Conservation (phyloP, 2,113 vertebrate species). For the Marcusenius ussheri region DNA sequence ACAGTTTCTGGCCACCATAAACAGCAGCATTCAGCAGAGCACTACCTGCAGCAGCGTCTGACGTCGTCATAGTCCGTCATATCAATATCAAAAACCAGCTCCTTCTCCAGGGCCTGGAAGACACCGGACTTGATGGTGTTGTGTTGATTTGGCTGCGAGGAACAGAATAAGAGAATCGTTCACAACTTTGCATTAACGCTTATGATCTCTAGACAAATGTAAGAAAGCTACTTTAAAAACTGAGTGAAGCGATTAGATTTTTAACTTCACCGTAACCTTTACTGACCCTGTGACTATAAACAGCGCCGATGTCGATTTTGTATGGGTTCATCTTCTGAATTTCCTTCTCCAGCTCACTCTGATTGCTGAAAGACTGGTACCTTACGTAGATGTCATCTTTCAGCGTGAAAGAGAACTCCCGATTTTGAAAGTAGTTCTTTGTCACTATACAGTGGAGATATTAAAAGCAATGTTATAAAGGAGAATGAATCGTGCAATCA, state of each 20-base stretch:
- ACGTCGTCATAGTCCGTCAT: constrained; percentile 97
- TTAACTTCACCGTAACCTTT: neutral
- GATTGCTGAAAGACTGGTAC: constrained; percentile 84
- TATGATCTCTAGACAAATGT: neutral
- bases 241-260: neutral
- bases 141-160: constrained; percentile 76
- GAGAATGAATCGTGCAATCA: neutral
- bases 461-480: neutral
- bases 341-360: constrained; percentile 87
- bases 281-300: constrained; percentile 83
- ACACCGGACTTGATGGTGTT: constrained; percentile 82
- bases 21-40: neutral
- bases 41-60: constrained; percentile 85
- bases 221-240: neutral
- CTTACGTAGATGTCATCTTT: constrained; percentile 91
- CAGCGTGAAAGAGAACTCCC: constrained; percentile 94
- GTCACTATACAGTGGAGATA: constrained; percentile 49
- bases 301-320: constrained; percentile 89
- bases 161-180: constrained; percentile 14
- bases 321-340: constrained; percentile 87
- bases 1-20: neutral
- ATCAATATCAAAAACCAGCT: constrained; percentile 95
- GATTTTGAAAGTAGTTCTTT: constrained; percentile 87
- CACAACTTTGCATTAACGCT: neutral
- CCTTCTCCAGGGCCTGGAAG: constrained; percentile 92